These are phyloP conservation scores for Microtus pennsylvanicus DNA, from an alignment of 2,113 vertebrate genomes.

Conservation along the genomic window DNA sequence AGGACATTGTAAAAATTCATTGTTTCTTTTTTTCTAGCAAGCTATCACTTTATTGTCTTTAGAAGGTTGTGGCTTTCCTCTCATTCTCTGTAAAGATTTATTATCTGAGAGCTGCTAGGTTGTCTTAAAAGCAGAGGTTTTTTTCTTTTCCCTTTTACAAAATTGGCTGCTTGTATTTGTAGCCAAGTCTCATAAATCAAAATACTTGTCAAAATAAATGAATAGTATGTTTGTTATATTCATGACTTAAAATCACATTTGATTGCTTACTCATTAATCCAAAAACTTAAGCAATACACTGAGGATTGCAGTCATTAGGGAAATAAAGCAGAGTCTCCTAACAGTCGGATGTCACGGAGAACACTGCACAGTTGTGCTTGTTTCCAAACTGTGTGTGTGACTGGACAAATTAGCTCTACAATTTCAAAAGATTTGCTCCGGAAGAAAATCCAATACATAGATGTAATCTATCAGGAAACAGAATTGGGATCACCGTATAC, in stretches of 20 bases:
- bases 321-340: conserved; percentile 62
- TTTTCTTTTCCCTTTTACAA: conserved; percentile 42
- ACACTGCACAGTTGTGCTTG: conserved; percentile 23
- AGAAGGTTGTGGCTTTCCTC: conserved; percentile 50
- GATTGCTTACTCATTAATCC: conserved; percentile 83
- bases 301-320: conserved; percentile 78
- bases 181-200: conserved; percentile 80
- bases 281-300: conserved; percentile 76
- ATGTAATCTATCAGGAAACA: conserved; percentile 8
- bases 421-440: conserved; percentile 52
- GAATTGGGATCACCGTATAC: background rate
- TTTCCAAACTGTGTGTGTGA: conserved; percentile 61
- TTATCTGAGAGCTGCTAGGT: conserved; percentile 57
- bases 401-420: conserved; percentile 58
- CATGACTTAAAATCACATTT: conserved; percentile 82
- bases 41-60: conserved; percentile 41
- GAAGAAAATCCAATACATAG: conserved; percentile 49
- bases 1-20: background rate
- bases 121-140: conserved; percentile 62
- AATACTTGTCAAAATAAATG: conserved; percentile 83
- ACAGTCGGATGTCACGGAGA: conserved; percentile 27
- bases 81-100: conserved; percentile 52
- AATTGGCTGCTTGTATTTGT: conserved; percentile 76
- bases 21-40: conserved; percentile 26
- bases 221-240: conserved; percentile 82